Evolutionary conservation across 1,140 invertebrate species (phyloP), one percentile per base, ranked within the genome.

Genomic region (Lepidurus apus): DNA sequence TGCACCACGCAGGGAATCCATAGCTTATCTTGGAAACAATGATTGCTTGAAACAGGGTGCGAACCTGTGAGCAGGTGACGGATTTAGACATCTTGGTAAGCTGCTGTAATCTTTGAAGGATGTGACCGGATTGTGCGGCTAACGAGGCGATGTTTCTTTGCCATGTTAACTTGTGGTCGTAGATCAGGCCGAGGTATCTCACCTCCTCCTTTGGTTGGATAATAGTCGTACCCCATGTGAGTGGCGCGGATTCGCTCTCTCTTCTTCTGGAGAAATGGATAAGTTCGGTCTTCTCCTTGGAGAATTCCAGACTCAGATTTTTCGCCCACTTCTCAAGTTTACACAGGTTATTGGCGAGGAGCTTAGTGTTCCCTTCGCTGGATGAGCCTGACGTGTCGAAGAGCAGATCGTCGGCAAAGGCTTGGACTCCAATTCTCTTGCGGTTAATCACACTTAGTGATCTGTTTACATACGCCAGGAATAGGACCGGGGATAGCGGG

Each of bases 131-230:
- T 42, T 76, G 21, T 42, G 75, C 21, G 21, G n/a, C 75, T 44
- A 42, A 43, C 44, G 17, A 43, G n/a, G 75, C 26, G n/a, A 26
- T 76, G 5, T 76, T 1, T 1, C n/a, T 10, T 21, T 43, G 9
- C 75, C 75, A 76, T 7, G 75, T 43, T 43, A 76, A 42, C 75
- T 21, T 76, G 11, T 76, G 24, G 75, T 76, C 75, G n/a, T 43
- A 76, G 42, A 42, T 43, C n/a, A 76, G n/a, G 11, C 75, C 75
- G 42, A 76, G 75, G 5, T 76, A 42, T 24, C 34, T 42, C n/a
- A 76, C 75, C 42, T 26, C 75, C 3, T 1, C 44, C 5, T 76
- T 26, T 11, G 75, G 75, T 26, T 76, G 75, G 34, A 76, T 43
- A 7, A 26, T 0, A 43, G 42, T 42, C n/a, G 17, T 1, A 42